Conservation (phyloP, 1,140 invertebrate genomes). For the Panagrolaimus sp. region DNA sequence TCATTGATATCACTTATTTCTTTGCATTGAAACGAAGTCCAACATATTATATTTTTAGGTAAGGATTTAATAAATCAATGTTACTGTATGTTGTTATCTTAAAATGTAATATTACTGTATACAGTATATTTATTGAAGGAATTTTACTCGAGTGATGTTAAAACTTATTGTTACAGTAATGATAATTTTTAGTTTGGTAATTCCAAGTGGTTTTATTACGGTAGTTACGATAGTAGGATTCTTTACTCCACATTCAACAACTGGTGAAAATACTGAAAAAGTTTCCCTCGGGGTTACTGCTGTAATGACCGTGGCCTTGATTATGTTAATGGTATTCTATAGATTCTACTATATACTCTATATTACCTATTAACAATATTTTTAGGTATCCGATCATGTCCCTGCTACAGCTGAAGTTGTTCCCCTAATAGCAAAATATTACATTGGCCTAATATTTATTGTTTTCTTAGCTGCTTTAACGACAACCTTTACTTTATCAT, state of each 20-base stretch:
- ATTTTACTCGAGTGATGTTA: no score
- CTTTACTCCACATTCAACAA: slow-evolving; percentile 50
- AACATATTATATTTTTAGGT: slow-evolving; percentile 48
- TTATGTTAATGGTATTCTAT: slow-evolving; percentile 34
- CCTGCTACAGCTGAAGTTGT: slow-evolving; percentile 53
- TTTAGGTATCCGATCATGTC: slow-evolving; percentile 45
- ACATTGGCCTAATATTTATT: slow-evolving; percentile 53
- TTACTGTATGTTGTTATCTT: no score
- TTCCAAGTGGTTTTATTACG: slow-evolving; percentile 47
- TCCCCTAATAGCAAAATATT: slow-evolving; percentile 49
- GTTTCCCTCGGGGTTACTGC: slow-evolving; percentile 50
- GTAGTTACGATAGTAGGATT: slow-evolving; percentile 51
- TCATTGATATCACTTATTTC: slow-evolving; percentile 50
- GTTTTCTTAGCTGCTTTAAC: slow-evolving; percentile 54
- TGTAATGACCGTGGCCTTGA: slow-evolving; percentile 50
- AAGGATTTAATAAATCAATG: neutral
- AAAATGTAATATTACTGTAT: no score
- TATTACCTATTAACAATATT: neutral
- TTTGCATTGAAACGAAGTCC: slow-evolving; percentile 44
- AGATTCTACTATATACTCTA: neutral
- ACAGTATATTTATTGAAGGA: neutral
- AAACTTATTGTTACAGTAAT: neutral
- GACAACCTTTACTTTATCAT: slow-evolving; percentile 49
- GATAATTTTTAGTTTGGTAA: slow-evolving; percentile 34
- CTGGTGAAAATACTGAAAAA: slow-evolving; percentile 52